phyloP scores from a whole-genome alignment of 2,888 invertebrate genomes.

The Horisme vitalbata region DNA sequence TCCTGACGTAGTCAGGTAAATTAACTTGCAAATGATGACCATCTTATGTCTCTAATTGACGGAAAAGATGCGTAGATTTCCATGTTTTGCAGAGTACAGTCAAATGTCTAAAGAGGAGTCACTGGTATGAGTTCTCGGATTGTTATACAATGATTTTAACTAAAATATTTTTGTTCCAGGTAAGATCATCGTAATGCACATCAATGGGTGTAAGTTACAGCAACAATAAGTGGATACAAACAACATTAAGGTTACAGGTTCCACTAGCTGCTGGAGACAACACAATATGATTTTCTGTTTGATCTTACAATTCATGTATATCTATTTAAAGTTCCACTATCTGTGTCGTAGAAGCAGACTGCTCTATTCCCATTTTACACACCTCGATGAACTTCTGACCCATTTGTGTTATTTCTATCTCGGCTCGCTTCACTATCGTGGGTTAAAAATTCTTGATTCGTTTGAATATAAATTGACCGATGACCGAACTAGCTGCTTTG shows the following conservation, averaged over 20 bases:
- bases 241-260: no score
- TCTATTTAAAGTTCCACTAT: background rate
- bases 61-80: no score
- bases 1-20: no score
- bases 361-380: slow-evolving; percentile 6
- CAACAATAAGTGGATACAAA: no score
- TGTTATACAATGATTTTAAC: background rate
- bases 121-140: background rate
- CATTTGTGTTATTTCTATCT: slow-evolving; percentile 22
- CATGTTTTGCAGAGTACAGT: no score
- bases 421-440: slow-evolving; percentile 6
- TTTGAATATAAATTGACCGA: slow-evolving; percentile 9
- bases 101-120: no score
- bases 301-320: background rate
- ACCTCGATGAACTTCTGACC: slow-evolving; percentile 18
- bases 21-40: no score
- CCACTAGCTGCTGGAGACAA: no score
- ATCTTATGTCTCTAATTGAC: no score
- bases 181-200: no score
- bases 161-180: slow-evolving; percentile 18
- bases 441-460: background rate
- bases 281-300: no score
- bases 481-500: slow-evolving; percentile 5
- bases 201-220: no score
- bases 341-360: background rate